phyloP scores from a whole-genome alignment of 2,888 invertebrate genomes.

The Epinotia demarniana region DNA sequence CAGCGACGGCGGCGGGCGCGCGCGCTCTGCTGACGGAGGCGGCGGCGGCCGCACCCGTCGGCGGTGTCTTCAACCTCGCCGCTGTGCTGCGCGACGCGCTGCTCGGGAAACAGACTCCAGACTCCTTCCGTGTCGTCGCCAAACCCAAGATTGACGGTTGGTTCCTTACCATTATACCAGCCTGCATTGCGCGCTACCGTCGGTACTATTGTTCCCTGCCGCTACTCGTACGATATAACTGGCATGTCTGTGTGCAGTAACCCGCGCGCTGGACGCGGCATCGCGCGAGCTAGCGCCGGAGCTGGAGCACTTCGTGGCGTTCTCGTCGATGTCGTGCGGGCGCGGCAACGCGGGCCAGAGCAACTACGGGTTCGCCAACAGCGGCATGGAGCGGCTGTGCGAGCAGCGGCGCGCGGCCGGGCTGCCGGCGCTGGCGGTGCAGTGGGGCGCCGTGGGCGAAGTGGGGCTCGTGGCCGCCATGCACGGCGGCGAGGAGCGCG shows the following conservation, averaged over 20 bases:
- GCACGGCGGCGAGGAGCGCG: constrained; percentile 93
- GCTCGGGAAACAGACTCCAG: constrained; percentile 93
- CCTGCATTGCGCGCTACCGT: background rate
- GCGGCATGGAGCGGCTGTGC: constrained; percentile 97
- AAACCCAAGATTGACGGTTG: constrained; percentile 92
- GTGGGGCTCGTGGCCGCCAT: constrained; percentile 97
- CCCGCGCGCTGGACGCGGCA: constrained; percentile 91
- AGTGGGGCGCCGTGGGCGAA: constrained; percentile 99
- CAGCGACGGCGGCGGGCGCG: constrained; percentile 86
- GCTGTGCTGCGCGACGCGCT: constrained; percentile 95
- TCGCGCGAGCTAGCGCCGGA: constrained; percentile 91
- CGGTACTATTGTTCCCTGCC: no score
- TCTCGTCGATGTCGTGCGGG: constrained; percentile 99
- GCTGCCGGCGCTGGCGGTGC: constrained; percentile 95
- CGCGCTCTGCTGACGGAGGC: constrained; percentile 85
- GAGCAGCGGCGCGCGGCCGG: constrained; percentile 93
- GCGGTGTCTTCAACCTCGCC: constrained; percentile 97
- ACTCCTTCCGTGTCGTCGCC: constrained; percentile 91
- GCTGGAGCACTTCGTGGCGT: constrained; percentile 96
- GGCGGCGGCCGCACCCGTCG: constrained; percentile 88
- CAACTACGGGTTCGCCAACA: constrained; percentile 99
- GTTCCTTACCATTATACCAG: constrained; percentile 16
- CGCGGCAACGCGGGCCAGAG: constrained; percentile 98
- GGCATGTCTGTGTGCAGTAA: constrained; percentile 74
- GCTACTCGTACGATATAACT: background rate